Base-by-base conservation (phyloP, 2,797 vertebrate genomes). In the Heteromormyrus szaboi region DNA sequence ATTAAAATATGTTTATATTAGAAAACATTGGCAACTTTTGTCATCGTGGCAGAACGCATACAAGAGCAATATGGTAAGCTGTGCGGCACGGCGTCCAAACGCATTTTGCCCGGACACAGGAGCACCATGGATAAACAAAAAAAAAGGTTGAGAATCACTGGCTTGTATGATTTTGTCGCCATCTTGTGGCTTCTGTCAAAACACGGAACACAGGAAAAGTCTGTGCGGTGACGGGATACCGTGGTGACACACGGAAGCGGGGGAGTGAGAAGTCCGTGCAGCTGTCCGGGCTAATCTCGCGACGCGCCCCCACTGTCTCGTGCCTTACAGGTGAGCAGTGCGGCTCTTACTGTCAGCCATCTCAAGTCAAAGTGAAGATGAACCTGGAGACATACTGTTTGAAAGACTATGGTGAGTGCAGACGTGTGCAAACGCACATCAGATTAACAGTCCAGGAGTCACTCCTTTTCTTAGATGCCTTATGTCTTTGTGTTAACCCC, bases 351-450 rank as follows among this genome's bases (percentile, higher is more conserved):
- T 98, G 97, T 92, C 96, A 96, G 85, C 94, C 94, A 0, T 96
- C 97, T 46, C 96, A 96, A 91, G 94, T 93, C 83, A 96, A 96
- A 92, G 96, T 98, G 89, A 95, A 90, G 91, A 98, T 98, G 97
- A 97, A 96, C 93, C 93, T 98, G 90, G 94, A 94, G 91, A 97
- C 95, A 0, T 98, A 97, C 93, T 98, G 97, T 93, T 95, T 96
- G 89, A 98, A 97, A 91, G 97, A 97, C 89, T 97, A 97, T 0
- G 96, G 97, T 98, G 92, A 92, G 96, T 72, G 62, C 81, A 51
- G 22, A 19, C 22, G 25, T 22, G 6, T 11, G 4, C 50, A 37
- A 41, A 76, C 33, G 2, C 33, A 76, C 29, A 76, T 17, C 29
- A 41, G 29, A 41, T 25, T 76, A 41, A 17, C 11, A 37, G 68